Percentiles rank a stretch among this genome's conserved stretches.
Conservation (phyloP, 1,140 invertebrate species). For the Zophobas morio region DNA sequence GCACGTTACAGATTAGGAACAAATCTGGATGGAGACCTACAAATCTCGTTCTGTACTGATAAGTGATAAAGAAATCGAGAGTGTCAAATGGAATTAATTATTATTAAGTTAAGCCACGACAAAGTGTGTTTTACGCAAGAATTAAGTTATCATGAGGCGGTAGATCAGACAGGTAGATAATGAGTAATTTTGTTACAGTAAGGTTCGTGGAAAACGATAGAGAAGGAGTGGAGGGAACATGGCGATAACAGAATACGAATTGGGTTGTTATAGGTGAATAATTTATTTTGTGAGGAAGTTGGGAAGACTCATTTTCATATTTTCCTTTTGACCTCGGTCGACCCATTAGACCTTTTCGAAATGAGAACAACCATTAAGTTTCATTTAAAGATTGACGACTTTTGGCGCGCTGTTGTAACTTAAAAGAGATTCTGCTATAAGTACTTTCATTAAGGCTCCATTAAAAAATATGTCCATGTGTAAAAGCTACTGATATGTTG, state of each 20-base stretch:
- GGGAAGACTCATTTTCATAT: neutral
- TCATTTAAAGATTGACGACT: too few relatives aligned
- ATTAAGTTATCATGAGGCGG: neutral
- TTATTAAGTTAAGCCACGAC: neutral
- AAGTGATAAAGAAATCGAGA: neutral
- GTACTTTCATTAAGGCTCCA: too few relatives aligned
- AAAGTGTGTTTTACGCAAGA: neutral
- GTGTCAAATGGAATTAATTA: neutral
- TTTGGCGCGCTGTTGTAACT: too few relatives aligned
- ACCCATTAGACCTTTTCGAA: too few relatives aligned
- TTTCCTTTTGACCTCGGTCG: neutral
- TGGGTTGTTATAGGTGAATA: neutral
- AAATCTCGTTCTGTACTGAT: neutral
- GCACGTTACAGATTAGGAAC: too few relatives aligned
- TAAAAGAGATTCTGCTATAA: too few relatives aligned
- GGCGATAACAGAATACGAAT: neutral
- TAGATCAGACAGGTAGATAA: neutral
- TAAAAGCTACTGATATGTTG: too few relatives aligned
- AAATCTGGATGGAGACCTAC: neutral
- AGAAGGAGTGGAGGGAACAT: neutral
- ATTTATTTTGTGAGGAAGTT: slow-evolving; percentile 1
- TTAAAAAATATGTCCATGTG: too few relatives aligned
- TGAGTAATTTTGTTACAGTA: neutral
- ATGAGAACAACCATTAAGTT: too few relatives aligned
- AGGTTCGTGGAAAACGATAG: neutral